Evolutionary conservation across 2,797 vertebrate genomes (phyloP).

Genomic region (Eospalax fontanierii): DNA sequence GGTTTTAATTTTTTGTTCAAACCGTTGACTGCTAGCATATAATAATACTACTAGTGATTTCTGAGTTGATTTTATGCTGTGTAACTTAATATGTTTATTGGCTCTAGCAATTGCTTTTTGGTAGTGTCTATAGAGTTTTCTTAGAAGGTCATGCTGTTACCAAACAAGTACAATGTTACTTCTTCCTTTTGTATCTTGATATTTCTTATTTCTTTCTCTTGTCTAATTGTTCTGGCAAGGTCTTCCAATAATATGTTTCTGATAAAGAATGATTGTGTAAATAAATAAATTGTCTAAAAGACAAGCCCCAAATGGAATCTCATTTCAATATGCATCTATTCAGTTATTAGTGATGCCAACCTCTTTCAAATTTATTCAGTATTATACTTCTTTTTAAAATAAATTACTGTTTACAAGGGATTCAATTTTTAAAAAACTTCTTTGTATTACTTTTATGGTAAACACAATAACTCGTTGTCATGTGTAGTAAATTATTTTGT

Average conservation of each 20-base stretch:
- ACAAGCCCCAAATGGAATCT: slow-evolving; percentile 2
- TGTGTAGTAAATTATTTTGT: slow-evolving; percentile 62
- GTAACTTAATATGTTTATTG: neutral
- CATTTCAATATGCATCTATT: slow-evolving; percentile 33
- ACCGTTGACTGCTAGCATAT: neutral
- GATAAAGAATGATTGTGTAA: slow-evolving; percentile 7
- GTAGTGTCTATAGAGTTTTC: neutral
- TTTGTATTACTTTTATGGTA: slow-evolving; percentile 54
- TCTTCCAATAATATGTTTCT: neutral
- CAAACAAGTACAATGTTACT: neutral
- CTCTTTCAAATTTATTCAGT: slow-evolving; percentile 23
- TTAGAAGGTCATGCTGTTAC: neutral
- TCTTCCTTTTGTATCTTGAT: neutral
- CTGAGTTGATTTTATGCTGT: neutral
- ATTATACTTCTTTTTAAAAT: slow-evolving; percentile 35
- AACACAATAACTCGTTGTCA: slow-evolving; percentile 19
- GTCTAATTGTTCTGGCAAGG: neutral
- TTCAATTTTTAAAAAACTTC: slow-evolving; percentile 17
- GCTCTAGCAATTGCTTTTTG: neutral
- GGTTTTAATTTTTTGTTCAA: neutral
- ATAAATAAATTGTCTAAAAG: neutral
- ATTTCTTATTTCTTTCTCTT: neutral
- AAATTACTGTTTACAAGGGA: slow-evolving; percentile 8
- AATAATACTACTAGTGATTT: neutral
- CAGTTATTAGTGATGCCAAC: slow-evolving; percentile 32